Conservation (phyloP, 2,113 vertebrate genomes). For the Neolamprologus toae region DNA sequence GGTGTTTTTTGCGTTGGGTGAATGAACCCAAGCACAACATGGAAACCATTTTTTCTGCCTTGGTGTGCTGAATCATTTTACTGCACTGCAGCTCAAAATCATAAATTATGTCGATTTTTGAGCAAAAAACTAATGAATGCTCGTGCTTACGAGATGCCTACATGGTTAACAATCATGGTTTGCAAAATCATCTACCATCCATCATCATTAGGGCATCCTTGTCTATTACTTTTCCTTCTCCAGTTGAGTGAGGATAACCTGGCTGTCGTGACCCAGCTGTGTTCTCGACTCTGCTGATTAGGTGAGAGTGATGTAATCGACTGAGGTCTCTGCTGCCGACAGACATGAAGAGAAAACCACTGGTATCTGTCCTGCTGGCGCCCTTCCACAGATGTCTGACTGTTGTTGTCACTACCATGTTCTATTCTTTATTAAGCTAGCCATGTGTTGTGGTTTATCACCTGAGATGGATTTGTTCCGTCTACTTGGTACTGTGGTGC, state of each 20-base stretch:
- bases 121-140: background rate
- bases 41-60: background rate
- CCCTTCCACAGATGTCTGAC: background rate
- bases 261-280: background rate
- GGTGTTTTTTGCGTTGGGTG: background rate
- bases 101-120: background rate
- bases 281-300: slow-evolving; percentile 2
- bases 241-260: background rate
- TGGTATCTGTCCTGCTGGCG: background rate
- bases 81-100: background rate
- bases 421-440: background rate
- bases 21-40: background rate
- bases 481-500: background rate
- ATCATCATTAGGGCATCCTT: background rate
- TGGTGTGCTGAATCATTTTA: background rate
- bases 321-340: background rate
- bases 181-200: background rate
- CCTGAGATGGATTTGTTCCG: background rate
- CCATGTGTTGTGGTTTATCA: background rate
- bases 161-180: background rate
- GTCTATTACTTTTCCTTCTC: background rate
- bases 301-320: slow-evolving; percentile 7
- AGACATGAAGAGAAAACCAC: background rate
- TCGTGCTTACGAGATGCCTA: background rate
- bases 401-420: background rate